Base-by-base conservation (phyloP, 2,888 invertebrate species). In the Aporophyla nigra region DNA sequence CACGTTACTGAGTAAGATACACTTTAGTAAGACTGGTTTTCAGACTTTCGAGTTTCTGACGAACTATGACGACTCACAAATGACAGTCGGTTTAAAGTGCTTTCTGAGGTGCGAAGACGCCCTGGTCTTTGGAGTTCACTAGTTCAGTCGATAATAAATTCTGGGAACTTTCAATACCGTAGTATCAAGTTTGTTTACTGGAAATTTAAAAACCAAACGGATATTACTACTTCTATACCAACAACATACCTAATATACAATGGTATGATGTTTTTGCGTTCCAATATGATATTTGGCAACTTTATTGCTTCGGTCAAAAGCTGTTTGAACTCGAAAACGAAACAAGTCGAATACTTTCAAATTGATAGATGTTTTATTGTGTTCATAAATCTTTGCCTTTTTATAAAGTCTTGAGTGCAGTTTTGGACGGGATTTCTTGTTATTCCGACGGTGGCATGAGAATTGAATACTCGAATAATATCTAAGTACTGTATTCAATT, bases 271-370 rank as follows among this genome's bases (percentile, higher is more conserved):
- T 53, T 74, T 67, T 40, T 82, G 51, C 14, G 24, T 62, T 54
- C 19, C 56, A 33, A 46, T 67, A 14, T 61, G 43, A 54, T 1
- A 53, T 78, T 82, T 78, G 82, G 82, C 56, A 63, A 62, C 14
- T 49, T 27, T 63, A n/a, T 53, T n/a, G 58, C 33, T 82, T 62
- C n/a, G 51, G 33, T 43, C 75, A 67, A 66, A 81, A 74, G 27
- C 33, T 58, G 27, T 40, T 74, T 12, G 56, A 67, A 58, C 46
- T 62, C 43, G 56, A 58, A 82, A 62, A 43, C 12, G 61, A 56
- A 68, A 68, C 51, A 82, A 76, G 75, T 82, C 76, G 67, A 56
- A 56, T n/a, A 40, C 46, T 67, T 82, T 63, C 19, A 63, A 78
- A 78, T 58, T 19, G 33, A 62, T 33, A 46, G 33, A 54, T 66